Base-by-base conservation (phyloP, 2,797 vertebrate genomes). In the Chiloscyllium punctatum region DNA sequence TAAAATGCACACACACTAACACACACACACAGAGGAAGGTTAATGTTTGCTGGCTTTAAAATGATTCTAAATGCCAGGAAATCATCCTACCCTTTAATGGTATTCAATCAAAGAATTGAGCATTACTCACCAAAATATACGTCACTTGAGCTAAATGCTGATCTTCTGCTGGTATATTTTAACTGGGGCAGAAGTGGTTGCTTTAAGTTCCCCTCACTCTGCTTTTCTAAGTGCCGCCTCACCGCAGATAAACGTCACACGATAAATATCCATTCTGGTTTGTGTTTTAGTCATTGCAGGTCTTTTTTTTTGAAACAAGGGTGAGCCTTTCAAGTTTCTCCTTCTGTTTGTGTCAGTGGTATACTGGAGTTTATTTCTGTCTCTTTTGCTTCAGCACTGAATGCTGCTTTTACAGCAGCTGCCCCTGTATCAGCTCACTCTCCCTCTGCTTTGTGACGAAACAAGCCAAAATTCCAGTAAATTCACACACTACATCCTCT, bases 401-500 rank as follows among this genome's bases (percentile, higher is more conserved):
- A 33, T 21, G 23, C 66, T 92, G 90, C 25, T 69, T 92, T 9
- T 4, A 42, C 90, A 69, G 90, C 66, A 69, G 23, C n/a, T 66
- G 16, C 37, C 16, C 66, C n/a, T 69, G n/a, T 69, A 92, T 69
- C 90, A 37, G 37, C n/a, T 84, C 7, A 84, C 37, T 5, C 79
- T 84, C 79, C 5, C 79, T 84, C 5, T 84, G 79, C 79, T 84
- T 84, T 84, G n/a, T 48, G 62, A 68, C 62, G 27, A 37, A 37
- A n/a, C 62, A 42, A 66, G 33, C 90, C 90, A 4, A 42, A 42
- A 68, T 92, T 69, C 90, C 90, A 92, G 90, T 92, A 92, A 92
- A 92, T 69, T 69, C 90, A 42, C n/a, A 23, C 66, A 92, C 90
- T 66, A 92, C 62, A 92, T 92, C 66, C 90, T 37, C 66, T 68